A percentile compares a stretch with the other conserved stretches of the same genome.
Conservation (phyloP, 2,113 vertebrate species). For the Mus pahari region DNA sequence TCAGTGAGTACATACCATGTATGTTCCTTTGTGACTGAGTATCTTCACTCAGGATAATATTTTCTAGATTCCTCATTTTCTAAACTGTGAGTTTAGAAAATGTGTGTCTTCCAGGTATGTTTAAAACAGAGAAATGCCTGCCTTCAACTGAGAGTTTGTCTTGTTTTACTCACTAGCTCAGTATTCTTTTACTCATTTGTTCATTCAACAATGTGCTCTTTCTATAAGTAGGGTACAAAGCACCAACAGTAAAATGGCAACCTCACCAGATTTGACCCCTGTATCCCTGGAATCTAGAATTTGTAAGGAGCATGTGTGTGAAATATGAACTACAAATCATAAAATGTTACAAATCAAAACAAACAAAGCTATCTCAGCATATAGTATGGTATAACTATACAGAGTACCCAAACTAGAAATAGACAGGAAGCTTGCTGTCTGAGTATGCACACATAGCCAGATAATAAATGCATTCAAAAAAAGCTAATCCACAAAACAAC, state of each 20-base stretch:
- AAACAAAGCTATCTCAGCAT: background rate
- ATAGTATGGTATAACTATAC: background rate
- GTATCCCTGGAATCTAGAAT: background rate
- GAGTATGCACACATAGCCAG: background rate
- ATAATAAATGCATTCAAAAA: conserved; percentile 9
- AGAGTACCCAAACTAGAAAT: background rate
- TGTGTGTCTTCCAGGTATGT: background rate
- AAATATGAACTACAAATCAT: conserved; percentile 47
- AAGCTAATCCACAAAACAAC: background rate
- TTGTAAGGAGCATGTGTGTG: background rate
- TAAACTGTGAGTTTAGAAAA: too few relatives aligned
- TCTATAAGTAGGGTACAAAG: background rate
- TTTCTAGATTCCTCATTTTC: conserved; percentile 12
- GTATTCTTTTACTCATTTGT: background rate
- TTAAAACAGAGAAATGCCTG: background rate
- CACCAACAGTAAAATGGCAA: background rate
- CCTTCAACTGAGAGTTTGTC: background rate
- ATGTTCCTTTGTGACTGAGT: too few relatives aligned
- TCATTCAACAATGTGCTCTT: background rate
- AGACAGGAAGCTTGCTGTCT: background rate
- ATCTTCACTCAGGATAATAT: too few relatives aligned
- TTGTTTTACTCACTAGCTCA: background rate
- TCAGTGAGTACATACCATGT: too few relatives aligned
- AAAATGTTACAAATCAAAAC: background rate
- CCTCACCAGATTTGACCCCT: background rate